A percentile compares a stretch with the other conserved stretches of the same genome.
Conservation (phyloP, 2,888 invertebrate genomes). For the Gymnocheta viridis region DNA sequence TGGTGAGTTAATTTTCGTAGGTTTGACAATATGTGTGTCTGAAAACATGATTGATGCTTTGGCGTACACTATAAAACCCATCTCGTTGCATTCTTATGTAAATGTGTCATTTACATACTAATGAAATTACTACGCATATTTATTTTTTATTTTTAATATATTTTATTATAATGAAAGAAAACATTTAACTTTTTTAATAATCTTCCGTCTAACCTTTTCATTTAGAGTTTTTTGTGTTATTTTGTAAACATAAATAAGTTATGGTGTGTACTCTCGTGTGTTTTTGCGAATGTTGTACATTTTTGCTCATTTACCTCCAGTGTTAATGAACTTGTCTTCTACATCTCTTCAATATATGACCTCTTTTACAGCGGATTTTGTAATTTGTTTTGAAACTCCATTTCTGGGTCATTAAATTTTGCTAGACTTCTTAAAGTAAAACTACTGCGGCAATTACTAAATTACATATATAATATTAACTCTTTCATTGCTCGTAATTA, state of each 20-base stretch:
- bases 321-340: conserved; percentile 55
- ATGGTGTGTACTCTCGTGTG: background rate
- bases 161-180: too few species aligned
- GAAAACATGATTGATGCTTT: too few species aligned
- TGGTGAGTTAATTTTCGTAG: too few species aligned
- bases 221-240: background rate
- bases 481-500: background rate
- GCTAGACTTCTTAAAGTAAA: background rate
- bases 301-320: conserved; percentile 41
- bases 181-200: background rate
- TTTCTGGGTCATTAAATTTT: conserved; percentile 2
- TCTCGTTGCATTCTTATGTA: too few species aligned
- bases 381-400: background rate
- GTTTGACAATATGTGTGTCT: too few species aligned
- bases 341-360: conserved; percentile 36
- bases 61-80: too few species aligned
- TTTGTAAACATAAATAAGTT: background rate
- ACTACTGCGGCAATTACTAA: too few species aligned
- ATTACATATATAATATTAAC: too few species aligned
- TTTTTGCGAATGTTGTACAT: conserved; percentile 23
- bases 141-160: too few species aligned
- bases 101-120: too few species aligned
- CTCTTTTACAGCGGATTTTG: conserved; percentile 6
- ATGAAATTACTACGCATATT: too few species aligned
- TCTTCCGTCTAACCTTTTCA: background rate